phyloP scores from a whole-genome alignment of 2,113 vertebrate species.

The Barbus barbus region DNA sequence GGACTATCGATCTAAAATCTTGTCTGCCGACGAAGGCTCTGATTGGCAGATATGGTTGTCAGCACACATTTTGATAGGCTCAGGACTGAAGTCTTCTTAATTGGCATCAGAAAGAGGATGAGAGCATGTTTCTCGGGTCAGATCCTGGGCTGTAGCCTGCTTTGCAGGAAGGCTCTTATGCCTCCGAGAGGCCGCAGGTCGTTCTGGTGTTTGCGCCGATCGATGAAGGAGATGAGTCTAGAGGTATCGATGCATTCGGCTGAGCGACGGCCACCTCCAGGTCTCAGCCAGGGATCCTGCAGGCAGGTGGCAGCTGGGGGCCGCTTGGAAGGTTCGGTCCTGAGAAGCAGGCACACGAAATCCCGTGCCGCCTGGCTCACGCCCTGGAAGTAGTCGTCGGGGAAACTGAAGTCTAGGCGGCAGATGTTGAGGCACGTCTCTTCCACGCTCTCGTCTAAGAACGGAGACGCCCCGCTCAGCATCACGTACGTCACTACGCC shows the following conservation, averaged over 20 bases:
- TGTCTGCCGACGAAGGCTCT: conserved; percentile 56
- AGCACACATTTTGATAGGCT: conserved; percentile 57
- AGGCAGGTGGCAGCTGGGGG: conserved; percentile 86
- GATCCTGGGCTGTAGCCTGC: conserved; percentile 86
- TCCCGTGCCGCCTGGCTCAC: conserved; percentile 93
- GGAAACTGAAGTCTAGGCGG: conserved; percentile 98
- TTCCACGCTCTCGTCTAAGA: conserved; percentile 95
- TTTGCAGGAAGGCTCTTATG: conserved; percentile 90
- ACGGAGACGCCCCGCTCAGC: conserved; percentile 97
- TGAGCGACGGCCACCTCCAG: conserved; percentile 64
- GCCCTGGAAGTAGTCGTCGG: conserved; percentile 93
- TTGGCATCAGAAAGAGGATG: conserved; percentile 91
- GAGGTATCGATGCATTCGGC: conserved; percentile 88
- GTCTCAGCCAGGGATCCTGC: conserved; percentile 93
- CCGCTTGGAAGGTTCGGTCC: conserved; percentile 84
- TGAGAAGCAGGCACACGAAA: conserved; percentile 89
- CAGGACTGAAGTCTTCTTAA: conserved; percentile 60
- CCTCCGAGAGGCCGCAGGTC: conserved; percentile 91
- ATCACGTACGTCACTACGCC: conserved; percentile 96
- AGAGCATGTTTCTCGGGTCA: conserved; percentile 75
- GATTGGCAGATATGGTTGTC: conserved; percentile 57
- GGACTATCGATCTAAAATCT: conserved; percentile 66
- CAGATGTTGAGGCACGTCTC: conserved; percentile 99
- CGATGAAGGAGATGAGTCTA: conserved; percentile 94
- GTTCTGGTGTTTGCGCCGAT: conserved; percentile 97